Conservation (phyloP, 2,797 vertebrate species). For the Ctenochaetus hawaiiensis region DNA sequence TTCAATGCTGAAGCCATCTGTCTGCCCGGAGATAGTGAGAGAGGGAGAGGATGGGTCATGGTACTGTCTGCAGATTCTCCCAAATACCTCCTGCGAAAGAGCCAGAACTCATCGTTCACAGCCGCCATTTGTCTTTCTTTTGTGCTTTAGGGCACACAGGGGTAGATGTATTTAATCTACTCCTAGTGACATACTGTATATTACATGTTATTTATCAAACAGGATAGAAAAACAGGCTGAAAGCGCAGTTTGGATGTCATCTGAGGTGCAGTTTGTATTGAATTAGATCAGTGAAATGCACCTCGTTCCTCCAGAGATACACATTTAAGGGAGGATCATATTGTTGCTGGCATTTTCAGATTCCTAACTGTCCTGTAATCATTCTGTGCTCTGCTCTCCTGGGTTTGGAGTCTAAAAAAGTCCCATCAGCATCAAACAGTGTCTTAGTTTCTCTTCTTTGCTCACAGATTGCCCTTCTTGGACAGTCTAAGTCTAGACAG, state of each 20-base stretch:
- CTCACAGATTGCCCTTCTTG: too few species aligned
- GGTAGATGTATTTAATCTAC: conserved; percentile 3
- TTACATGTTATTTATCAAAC: conserved; percentile 11
- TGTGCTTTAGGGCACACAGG: neutral
- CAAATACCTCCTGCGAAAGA: conserved; percentile 20
- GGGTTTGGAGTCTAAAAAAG: too few species aligned
- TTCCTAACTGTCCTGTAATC: too few species aligned
- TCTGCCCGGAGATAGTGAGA: conserved; percentile 64
- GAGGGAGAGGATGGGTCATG: conserved; percentile 46
- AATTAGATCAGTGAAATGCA: conserved; percentile 4
- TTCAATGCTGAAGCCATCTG: conserved; percentile 77
- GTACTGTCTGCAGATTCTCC: conserved; percentile 52
- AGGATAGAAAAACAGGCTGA: neutral
- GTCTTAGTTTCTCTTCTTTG: too few species aligned
- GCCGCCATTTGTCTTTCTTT: conserved; percentile 1
- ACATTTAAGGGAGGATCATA: neutral
- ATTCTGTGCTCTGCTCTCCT: too few species aligned
- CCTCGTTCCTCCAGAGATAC: neutral
- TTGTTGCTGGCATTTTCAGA: too few species aligned
- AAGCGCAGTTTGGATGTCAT: neutral
- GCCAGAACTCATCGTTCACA: conserved; percentile 19
- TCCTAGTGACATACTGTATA: neutral
- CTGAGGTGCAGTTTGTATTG: neutral
- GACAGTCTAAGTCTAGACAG: too few species aligned
- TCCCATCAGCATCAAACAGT: too few species aligned